A percentile compares a stretch with the other conserved stretches of the same genome.
phyloP scores from a whole-genome alignment of 2,113 vertebrate genomes.

The Nothocercus julius region DNA sequence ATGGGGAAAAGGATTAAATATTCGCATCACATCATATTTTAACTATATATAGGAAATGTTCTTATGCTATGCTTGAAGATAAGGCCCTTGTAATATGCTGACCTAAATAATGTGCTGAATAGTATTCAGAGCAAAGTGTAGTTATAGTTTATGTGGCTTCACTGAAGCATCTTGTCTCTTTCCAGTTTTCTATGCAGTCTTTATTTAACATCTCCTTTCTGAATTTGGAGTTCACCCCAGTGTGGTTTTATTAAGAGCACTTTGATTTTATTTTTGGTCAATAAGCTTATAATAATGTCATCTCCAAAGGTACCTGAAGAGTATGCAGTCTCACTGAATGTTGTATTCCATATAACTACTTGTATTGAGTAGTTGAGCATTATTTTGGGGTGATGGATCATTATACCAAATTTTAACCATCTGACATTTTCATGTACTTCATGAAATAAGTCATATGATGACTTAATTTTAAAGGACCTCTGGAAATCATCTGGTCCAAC shows the following conservation, averaged over 20 bases:
- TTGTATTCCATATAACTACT: background rate
- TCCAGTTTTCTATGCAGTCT: background rate
- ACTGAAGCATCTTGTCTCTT: background rate
- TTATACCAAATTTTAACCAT: background rate
- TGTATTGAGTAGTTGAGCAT: background rate
- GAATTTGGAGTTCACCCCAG: background rate
- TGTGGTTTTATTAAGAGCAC: background rate
- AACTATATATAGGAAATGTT: background rate
- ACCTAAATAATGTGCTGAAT: background rate
- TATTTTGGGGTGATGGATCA: background rate
- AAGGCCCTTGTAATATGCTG: too few relatives aligned
- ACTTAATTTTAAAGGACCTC: background rate
- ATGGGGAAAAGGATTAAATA: background rate
- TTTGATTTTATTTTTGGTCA: background rate
- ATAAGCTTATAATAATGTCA: background rate
- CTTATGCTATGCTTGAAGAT: background rate
- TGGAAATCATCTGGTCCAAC: background rate
- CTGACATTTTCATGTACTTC: background rate
- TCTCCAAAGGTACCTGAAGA: background rate
- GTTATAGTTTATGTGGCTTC: background rate
- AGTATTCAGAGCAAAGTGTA: background rate
- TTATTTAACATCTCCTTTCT: background rate
- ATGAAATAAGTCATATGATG: background rate
- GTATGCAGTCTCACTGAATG: rapidly evolving
- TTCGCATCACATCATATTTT: background rate